Evolutionary conservation across 2,113 vertebrate species (phyloP).

Genomic region (Hydropotes inermis): DNA sequence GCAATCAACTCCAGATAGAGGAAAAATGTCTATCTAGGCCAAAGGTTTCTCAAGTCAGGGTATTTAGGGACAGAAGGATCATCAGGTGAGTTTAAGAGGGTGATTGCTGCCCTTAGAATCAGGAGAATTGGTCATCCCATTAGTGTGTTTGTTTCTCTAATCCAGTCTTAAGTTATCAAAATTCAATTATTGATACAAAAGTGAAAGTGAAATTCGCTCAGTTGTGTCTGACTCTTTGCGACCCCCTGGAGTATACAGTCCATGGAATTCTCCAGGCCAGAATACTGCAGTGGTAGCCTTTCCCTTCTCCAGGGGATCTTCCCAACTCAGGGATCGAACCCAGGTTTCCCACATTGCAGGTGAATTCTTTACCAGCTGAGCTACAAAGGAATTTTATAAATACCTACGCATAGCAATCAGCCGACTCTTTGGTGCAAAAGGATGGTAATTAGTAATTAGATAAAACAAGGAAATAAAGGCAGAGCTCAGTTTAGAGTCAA

Average conservation of each 20-base stretch:
- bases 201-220: not conserved
- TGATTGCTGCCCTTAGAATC: not conserved
- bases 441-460: not conserved
- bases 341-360: not conserved
- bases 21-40: not conserved
- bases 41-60: not conserved
- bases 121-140: not conserved
- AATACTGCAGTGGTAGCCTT: not conserved
- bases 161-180: not conserved
- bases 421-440: not conserved
- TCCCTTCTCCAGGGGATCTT: not conserved
- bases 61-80: not conserved
- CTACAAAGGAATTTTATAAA: not conserved
- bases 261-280: not conserved
- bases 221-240: not conserved
- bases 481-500: not conserved
- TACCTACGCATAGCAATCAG: not conserved
- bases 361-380: not conserved
- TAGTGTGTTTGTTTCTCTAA: not conserved
- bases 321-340: not conserved
- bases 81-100: not conserved
- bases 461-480: not conserved
- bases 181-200: not conserved
- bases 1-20: not conserved
- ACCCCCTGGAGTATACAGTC: not conserved